These are phyloP conservation scores for Neopipo cinnamomea DNA, from an alignment of 2,113 vertebrate species.

Conservation along the genomic window DNA sequence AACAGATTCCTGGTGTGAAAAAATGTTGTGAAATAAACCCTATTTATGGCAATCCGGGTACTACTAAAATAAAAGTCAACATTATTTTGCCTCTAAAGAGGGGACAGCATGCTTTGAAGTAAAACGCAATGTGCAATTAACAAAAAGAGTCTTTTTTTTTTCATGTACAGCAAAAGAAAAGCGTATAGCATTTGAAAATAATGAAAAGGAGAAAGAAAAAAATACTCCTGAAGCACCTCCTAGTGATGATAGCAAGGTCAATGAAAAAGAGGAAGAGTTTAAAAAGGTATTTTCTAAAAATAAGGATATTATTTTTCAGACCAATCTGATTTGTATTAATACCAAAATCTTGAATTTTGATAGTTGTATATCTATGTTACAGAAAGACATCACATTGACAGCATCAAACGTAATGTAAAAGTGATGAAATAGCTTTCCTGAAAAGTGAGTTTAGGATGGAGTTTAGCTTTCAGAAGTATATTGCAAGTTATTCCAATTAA, in stretches of 20 bases:
- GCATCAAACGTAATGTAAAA: not conserved
- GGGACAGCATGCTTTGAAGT: not conserved
- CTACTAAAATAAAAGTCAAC: not conserved
- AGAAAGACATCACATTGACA: not conserved
- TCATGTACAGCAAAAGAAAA: constrained; percentile 58
- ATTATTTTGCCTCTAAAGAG: not conserved
- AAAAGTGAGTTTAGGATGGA: not conserved
- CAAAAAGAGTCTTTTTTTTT: not conserved
- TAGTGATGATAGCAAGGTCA: constrained; percentile 21
- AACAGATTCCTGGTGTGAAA: not conserved
- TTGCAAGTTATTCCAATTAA: not conserved
- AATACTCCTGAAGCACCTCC: not conserved
- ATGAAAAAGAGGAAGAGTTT: constrained; percentile 77
- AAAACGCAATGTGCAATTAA: not conserved
- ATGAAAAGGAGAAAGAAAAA: not conserved
- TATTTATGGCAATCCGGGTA: not conserved
- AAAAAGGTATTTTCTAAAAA: constrained; percentile 74
- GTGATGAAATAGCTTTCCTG: not conserved
- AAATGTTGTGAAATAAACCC: not conserved
- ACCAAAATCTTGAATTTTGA: not conserved
- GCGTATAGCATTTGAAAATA: constrained; percentile 52
- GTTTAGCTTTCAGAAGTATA: not conserved
- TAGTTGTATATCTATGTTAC: not conserved
- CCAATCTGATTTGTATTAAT: not conserved
- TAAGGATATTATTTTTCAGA: not conserved